phyloP scores from a whole-genome alignment of 1,140 invertebrate species.

The Laupala kohalensis region DNA sequence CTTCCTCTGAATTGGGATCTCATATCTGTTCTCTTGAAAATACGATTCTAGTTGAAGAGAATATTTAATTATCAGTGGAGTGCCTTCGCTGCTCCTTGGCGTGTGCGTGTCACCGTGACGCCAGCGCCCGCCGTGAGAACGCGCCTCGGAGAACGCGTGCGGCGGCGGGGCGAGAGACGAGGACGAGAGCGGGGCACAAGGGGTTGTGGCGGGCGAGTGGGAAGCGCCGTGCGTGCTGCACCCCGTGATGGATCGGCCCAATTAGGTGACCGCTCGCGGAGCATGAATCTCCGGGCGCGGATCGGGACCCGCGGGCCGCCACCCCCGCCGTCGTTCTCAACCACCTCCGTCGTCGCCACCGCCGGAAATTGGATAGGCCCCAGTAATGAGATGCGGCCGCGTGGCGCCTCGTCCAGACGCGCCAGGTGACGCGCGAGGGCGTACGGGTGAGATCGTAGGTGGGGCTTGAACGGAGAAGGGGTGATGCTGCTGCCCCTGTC shows the following conservation, averaged over 20 bases:
- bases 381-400: not conserved
- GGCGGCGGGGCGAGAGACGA: too few relatives aligned
- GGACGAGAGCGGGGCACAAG: too few relatives aligned
- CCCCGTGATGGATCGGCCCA: not conserved
- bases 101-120: not conserved
- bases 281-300: not conserved
- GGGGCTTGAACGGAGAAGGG: too few relatives aligned
- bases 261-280: not conserved
- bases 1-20: too few relatives aligned
- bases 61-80: too few relatives aligned
- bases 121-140: not conserved
- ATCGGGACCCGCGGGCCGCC: not conserved
- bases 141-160: not conserved
- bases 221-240: not conserved
- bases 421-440: not conserved
- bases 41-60: too few relatives aligned
- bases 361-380: not conserved
- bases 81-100: too few relatives aligned
- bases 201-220: not conserved
- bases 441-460: not conserved
- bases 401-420: not conserved
- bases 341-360: too few relatives aligned
- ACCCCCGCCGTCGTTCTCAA: too few relatives aligned
- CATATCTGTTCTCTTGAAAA: too few relatives aligned
- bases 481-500: not conserved